phyloP scores from a whole-genome alignment of 1,140 invertebrate genomes.

The Microplitis demolitor region DNA sequence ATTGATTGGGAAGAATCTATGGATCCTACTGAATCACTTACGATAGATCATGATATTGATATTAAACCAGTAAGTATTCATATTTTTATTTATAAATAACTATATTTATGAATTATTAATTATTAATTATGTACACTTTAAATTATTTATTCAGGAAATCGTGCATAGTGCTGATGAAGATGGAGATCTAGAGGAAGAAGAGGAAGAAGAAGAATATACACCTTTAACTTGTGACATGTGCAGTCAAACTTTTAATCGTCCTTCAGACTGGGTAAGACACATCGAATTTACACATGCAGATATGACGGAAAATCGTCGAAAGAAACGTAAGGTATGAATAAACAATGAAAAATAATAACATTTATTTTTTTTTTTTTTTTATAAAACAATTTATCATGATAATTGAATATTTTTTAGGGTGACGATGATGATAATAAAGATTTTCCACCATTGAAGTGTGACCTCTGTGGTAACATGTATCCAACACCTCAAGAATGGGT shows the following conservation, averaged over 20 bases:
- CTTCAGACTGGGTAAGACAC: conserved; percentile 80
- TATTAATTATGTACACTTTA: conserved; percentile 4
- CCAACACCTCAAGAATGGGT: conserved; percentile 84
- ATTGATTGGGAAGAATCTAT: conserved; percentile 69
- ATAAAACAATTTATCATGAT: not conserved
- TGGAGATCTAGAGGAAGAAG: conserved; percentile 59
- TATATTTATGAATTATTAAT: no score
- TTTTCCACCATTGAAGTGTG: conserved; percentile 75
- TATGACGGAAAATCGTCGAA: conserved; percentile 66
- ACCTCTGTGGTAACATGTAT: conserved; percentile 81
- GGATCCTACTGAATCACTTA: conserved; percentile 57
- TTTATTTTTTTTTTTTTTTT: not conserved
- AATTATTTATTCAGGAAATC: conserved; percentile 51
- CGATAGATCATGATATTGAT: conserved; percentile 61
- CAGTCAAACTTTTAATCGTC: conserved; percentile 80
- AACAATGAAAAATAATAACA: not conserved
- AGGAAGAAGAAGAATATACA: conserved; percentile 68
- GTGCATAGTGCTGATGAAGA: conserved; percentile 60
- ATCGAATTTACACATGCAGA: conserved; percentile 73
- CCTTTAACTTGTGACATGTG: conserved; percentile 82
- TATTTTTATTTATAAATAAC: not conserved
- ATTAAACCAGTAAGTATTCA: conserved; percentile 58
- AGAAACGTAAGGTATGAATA: conserved; percentile 60
- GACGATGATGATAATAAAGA: conserved; percentile 69
- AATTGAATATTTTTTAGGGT: conserved; percentile 52